Conservation (phyloP, 1,140 invertebrate species). For the Apis mellifera region Amel_HAv3.1 CM009939.2:11964001-11964500, state of each 20-base stretch:
- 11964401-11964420: no score
- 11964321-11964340: neutral
- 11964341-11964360: neutral
- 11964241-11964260: conserved; percentile 33
- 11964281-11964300: no score
- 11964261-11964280: conserved; percentile 21
- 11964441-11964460: neutral
- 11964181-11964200: conserved; percentile 7
- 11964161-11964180: no score
- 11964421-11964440: no score
- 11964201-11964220: conserved; percentile 30
- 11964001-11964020: neutral
- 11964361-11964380: neutral
- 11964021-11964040: neutral
- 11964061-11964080: neutral
- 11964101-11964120: no score
- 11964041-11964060: neutral
- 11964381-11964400: neutral
- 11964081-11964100: no score
- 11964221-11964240: conserved; percentile 42
- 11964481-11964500: no score
- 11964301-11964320: neutral
- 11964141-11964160: no score
- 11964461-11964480: neutral
- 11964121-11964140: no score